Evolutionary conservation across 2,797 vertebrate genomes (phyloP), one percentile per base, ranked within the genome.

Genomic region (Fundulus diaphanus): DNA sequence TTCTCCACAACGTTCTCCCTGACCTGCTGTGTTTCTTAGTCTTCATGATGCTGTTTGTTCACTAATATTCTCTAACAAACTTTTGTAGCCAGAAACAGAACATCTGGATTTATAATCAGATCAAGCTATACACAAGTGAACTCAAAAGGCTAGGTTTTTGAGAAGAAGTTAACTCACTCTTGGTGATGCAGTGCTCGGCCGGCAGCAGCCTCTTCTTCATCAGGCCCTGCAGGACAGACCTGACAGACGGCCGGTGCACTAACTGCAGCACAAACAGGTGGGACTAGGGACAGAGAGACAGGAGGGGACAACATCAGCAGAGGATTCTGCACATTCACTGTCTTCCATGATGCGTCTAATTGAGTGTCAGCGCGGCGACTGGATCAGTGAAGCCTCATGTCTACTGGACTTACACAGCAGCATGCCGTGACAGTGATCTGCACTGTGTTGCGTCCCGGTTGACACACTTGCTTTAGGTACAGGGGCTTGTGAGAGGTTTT

Each of bases 391-490:
- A 46, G 29, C 11, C 31, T 74, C 22, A n/a, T 20, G 7, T 27
- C 0, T 18, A 33, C 20, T 52, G 8, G 13, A 96, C 98, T 96
- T 86, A 99, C 98, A 0, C 98, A 99, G 88, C 98, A 99, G 93
- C 98, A 99, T 87, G 97, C 97, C 0, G 97, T 99, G 72, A 99
- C 98, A 0, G 98, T 99, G 93, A 99, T 99, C 95, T 99, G 98
- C 70, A 99, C 97, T 52, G 97, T 99, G 94, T 99, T 99, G 29
- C 98, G 94, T 69, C 98, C 98, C 0, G 98, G 97, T 88, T 99
- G 98, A 86, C 98, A 99, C 79, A 99, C 97, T 0, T 98, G 97
- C 87, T 99, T 99, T 85, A 99, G 94, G 94, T 98, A 96, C 69
- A 99, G 93, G 0, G 98, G 97, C 91, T 98, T 99, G 92, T 99